These are phyloP conservation scores for Eucidaris tribuloides DNA, from an alignment of 35 echinoderm and acorn worm species.

Conservation along the genomic window DNA sequence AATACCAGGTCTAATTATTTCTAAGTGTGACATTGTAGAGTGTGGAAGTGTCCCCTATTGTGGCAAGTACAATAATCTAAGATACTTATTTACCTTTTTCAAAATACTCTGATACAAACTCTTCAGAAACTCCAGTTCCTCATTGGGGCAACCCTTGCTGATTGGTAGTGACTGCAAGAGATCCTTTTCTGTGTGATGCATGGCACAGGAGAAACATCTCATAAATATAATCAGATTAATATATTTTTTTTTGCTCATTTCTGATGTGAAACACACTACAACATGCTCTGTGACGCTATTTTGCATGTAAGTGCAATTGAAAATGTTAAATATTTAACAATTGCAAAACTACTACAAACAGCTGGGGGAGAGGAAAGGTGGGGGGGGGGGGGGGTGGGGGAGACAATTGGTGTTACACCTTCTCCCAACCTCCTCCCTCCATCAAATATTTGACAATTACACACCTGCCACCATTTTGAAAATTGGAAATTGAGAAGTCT, in stretches of 20 bases:
- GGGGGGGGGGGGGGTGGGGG: no score
- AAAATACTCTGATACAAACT: slow-evolving; percentile 73
- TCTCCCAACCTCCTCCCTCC: no score
- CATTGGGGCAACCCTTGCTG: slow-evolving; percentile 58
- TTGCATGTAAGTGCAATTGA: not conserved
- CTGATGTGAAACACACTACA: not conserved
- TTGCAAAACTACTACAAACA: no score
- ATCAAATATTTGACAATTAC: no score
- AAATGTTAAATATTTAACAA: not conserved
- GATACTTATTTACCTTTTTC: slow-evolving; percentile 59
- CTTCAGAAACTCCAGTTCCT: slow-evolving; percentile 67
- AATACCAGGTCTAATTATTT: no score
- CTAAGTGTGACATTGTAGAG: no score
- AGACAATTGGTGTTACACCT: no score
- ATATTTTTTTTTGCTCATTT: not conserved
- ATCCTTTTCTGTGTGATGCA: slow-evolving; percentile 51
- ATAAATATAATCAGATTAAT: not conserved
- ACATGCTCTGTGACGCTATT: not conserved
- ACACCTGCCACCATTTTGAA: no score
- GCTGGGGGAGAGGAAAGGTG: no score
- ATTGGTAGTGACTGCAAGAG: slow-evolving; percentile 80
- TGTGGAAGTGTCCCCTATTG: no score
- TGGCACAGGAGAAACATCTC: not conserved
- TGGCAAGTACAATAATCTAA: no score
- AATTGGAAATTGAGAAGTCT: no score